Evolutionary conservation across 2,797 vertebrate genomes (phyloP), one percentile per base, ranked within the genome.

Genomic region (Chrosomus eos): DNA sequence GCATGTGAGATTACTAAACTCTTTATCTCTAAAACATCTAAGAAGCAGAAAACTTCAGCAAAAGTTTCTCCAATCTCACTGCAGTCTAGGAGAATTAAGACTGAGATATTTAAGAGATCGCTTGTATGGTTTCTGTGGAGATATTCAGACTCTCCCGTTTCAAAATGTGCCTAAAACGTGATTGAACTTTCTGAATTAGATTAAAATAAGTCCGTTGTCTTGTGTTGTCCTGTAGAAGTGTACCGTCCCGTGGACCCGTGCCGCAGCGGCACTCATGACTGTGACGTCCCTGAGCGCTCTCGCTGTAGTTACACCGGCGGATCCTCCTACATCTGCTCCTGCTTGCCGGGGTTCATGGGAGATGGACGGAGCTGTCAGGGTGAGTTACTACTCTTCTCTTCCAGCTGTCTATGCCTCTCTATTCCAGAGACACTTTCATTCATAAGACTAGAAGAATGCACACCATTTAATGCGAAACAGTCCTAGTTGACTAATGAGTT

Each of bases 281-380:
- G 98, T 81, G 97, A 97, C 87, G 92, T 95, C 74, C 92, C 96
- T 2, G 96, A 96, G 36, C 93, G 97, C 0, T 97, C 98, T 45
- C 95, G 90, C 87, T 99, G 98, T 83, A 93, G 95, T 89, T 97
- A 98, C 91, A 94, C 91, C 0, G 97, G 97, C 3, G 96, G 96
- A 7, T 96, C 96, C 0, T 90, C 94, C 86, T 98, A 95, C 85
- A 76, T 94, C 92, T 99, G 98, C 91, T 92, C 96, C 18, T 99
- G 98, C 71, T 93, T 96, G 71, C 92, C 95, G 0, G 98, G 98
- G 21, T 99, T 95, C 92, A 90, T 89, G 0, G 98, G 98, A 90
- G 95, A 98, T 1, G 98, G 98, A 3, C 93, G 77, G 62, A 89
- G 85, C 88, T 99, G 98, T 87, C 91, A 92, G 90, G 98, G 98